These are phyloP conservation scores for Drosophila kikkawai DNA, from an alignment of 1,140 invertebrate genomes.

Conservation along the genomic window DNA sequence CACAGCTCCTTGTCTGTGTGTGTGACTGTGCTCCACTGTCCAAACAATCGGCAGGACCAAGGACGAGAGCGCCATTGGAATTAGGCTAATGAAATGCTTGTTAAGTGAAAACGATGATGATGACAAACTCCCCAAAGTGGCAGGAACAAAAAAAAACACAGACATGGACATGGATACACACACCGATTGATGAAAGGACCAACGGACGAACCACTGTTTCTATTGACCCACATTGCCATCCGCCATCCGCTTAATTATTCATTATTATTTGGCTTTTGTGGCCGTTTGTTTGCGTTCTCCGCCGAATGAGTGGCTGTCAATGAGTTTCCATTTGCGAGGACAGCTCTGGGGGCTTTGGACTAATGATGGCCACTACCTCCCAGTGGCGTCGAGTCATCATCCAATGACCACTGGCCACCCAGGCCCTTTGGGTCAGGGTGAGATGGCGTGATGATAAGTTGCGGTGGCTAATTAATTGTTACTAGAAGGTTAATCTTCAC, in stretches of 20 bases:
- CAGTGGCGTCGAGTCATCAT: conserved; percentile 32
- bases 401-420: conserved; percentile 14
- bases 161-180: conserved; percentile 10
- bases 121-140: conserved; percentile 53
- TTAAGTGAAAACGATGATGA: conserved; percentile 67
- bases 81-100: conserved; percentile 78
- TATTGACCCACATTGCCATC: conserved; percentile 52
- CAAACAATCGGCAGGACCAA: conserved; percentile 27
- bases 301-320: conserved; percentile 18
- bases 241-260: conserved; percentile 52
- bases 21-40: conserved; percentile 1
- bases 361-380: conserved; percentile 18
- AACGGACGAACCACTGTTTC: conserved; percentile 24
- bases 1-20: conserved; percentile 9
- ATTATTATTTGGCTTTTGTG: conserved; percentile 57
- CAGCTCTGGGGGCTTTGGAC: background rate
- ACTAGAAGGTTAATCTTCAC: background rate
- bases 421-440: conserved; percentile 61
- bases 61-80: conserved; percentile 48
- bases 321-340: conserved; percentile 24
- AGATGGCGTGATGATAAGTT: conserved; percentile 21
- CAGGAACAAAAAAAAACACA: background rate
- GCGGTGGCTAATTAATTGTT: conserved; percentile 5
- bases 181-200: conserved; percentile 21
- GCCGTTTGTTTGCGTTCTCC: conserved; percentile 28